These are phyloP conservation scores for Regulus satrapa DNA, from an alignment of 2,113 vertebrate species.

Conservation along the genomic window DNA sequence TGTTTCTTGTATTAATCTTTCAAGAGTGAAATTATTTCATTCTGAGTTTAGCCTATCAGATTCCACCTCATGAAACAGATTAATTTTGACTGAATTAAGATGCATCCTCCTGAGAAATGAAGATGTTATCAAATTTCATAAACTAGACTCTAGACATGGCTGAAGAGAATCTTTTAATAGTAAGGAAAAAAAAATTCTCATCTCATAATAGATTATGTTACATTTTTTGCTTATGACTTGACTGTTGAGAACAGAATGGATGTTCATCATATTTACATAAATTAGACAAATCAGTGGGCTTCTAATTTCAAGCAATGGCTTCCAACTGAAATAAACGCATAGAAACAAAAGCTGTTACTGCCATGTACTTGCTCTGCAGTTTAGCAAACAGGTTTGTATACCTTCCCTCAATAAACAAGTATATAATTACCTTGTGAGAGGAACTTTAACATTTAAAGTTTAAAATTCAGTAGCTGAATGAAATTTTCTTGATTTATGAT, in stretches of 20 bases:
- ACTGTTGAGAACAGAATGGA: constrained; percentile 10
- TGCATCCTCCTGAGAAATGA: neutral
- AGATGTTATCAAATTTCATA: constrained; percentile 35
- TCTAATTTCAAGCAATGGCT: neutral
- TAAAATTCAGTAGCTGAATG: neutral
- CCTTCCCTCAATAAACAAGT: neutral
- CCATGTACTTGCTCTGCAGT: constrained; percentile 16
- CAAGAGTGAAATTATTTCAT: neutral
- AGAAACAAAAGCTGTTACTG: constrained; percentile 23
- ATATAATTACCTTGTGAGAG: neutral
- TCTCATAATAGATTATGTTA: neutral
- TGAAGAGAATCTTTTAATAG: neutral
- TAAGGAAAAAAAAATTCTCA: neutral
- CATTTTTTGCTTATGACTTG: neutral
- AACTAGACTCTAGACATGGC: neutral
- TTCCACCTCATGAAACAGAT: neutral
- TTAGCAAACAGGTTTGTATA: neutral
- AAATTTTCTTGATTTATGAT: neutral
- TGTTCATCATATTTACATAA: constrained; percentile 38
- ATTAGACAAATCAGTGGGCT: constrained; percentile 36
- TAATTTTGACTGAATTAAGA: constrained; percentile 25
- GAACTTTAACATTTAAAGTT: neutral
- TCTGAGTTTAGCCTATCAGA: neutral
- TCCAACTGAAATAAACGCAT: constrained; percentile 16
- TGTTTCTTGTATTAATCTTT: constrained; percentile 33